These are phyloP conservation scores for Salarias fasciatus DNA, from an alignment of 2,797 vertebrate species.

Conservation along the genomic window DNA sequence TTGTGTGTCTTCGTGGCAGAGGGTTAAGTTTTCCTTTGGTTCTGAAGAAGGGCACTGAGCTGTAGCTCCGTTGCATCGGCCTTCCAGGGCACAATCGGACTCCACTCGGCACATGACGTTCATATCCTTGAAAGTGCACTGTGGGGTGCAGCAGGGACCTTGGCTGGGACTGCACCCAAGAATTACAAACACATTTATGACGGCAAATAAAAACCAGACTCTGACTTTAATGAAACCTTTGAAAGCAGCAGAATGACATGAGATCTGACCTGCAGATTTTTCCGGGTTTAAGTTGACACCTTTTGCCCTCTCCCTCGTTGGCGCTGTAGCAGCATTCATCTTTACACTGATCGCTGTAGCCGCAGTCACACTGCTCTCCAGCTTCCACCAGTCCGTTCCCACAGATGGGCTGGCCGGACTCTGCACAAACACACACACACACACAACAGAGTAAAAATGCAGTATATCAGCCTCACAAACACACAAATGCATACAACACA, in stretches of 20 bases:
- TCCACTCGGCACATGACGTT: conserved; percentile 84
- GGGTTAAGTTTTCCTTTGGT: conserved; percentile 89
- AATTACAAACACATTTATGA: not conserved
- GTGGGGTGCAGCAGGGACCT: conserved; percentile 90
- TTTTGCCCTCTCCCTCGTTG: conserved; percentile 84
- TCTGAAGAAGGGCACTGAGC: conserved; percentile 88
- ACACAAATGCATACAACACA: not conserved
- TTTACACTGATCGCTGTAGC: conserved; percentile 94
- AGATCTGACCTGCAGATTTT: conserved; percentile 89
- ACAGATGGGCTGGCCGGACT: conserved; percentile 97
- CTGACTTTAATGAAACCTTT: too few relatives aligned
- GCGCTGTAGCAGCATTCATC: conserved; percentile 91
- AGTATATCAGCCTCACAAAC: not conserved
- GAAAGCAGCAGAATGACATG: not conserved
- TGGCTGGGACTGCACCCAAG: conserved; percentile 88
- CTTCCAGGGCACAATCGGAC: conserved; percentile 89
- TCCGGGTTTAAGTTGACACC: conserved; percentile 86
- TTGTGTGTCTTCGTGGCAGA: conserved; percentile 92
- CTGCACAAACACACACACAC: conserved; percentile 74
- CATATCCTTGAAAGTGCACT: conserved; percentile 81
- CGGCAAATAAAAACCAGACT: too few relatives aligned
- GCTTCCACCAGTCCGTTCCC: conserved; percentile 94
- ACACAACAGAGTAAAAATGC: conserved; percentile 29
- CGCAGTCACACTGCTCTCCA: conserved; percentile 95
- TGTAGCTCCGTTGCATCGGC: conserved; percentile 85